These are phyloP conservation scores for Galago senegalensis DNA, from an alignment of 2,797 vertebrate species.

Conservation along the genomic window DNA sequence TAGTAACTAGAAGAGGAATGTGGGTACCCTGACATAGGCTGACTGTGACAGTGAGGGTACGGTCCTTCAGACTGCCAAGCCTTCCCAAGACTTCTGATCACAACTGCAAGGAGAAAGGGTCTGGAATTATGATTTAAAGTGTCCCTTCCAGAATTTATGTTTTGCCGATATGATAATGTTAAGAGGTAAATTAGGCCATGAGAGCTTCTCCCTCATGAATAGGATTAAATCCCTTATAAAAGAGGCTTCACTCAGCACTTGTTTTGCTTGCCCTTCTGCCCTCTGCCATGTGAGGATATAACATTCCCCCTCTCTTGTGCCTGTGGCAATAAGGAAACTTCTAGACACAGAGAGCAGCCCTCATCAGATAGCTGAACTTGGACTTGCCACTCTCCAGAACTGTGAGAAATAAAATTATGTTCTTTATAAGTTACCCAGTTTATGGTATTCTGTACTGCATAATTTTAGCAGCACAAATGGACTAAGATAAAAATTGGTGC, in stretches of 20 bases:
- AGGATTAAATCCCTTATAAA: background rate
- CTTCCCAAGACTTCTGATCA: constrained; percentile 9
- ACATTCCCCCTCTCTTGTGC: background rate
- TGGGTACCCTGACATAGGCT: background rate
- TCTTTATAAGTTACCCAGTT: background rate
- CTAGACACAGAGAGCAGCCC: background rate
- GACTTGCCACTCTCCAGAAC: background rate
- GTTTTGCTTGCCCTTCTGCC: background rate
- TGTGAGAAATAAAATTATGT: background rate
- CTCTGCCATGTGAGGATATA: background rate
- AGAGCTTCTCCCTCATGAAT: background rate
- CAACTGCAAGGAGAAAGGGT: background rate
- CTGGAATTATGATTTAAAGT: background rate
- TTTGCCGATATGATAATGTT: background rate
- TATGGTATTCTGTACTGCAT: background rate
- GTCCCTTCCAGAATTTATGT: background rate
- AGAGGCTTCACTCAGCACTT: background rate
- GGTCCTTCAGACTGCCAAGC: background rate
- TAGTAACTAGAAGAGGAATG: constrained; percentile 34
- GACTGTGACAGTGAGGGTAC: background rate
- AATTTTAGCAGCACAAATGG: background rate
- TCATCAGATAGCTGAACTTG: background rate
- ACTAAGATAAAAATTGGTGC: background rate
- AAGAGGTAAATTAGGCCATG: background rate
- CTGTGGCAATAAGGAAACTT: background rate